Conservation (phyloP, 2,113 vertebrate genomes). For the Panthera uncia region DNA sequence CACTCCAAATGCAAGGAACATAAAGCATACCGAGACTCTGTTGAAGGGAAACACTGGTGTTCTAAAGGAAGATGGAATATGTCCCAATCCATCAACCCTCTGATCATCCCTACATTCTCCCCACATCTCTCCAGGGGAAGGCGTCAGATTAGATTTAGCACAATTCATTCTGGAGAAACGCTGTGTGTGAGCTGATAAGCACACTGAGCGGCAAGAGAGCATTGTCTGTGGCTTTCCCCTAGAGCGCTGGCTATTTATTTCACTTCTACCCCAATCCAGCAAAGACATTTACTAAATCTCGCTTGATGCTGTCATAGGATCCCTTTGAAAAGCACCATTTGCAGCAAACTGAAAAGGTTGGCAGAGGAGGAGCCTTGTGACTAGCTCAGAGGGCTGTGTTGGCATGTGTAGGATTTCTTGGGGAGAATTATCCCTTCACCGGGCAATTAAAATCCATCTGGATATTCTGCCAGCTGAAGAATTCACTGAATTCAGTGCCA, state of each 20-base stretch:
- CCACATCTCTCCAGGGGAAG: constrained; percentile 62
- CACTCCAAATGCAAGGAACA: neutral
- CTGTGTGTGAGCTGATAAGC: constrained; percentile 71
- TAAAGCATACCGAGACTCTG: neutral
- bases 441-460: constrained; percentile 37
- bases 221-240: constrained; percentile 47
- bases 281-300: constrained; percentile 73
- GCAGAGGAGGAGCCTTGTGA: constrained; percentile 37
- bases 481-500: neutral
- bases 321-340: constrained; percentile 31
- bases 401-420: constrained; percentile 50
- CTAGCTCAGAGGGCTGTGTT: neutral
- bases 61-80: constrained; percentile 61
- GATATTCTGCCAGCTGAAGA: constrained; percentile 32
- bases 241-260: constrained; percentile 67
- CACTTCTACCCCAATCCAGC: constrained; percentile 41
- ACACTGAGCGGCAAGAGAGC: neutral
- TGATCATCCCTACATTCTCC: constrained; percentile 60
- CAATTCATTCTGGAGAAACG: constrained; percentile 58
- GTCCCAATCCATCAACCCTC: constrained; percentile 66
- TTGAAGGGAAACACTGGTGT: constrained; percentile 27
- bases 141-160: constrained; percentile 69
- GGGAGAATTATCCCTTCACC: constrained; percentile 46
- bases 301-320: constrained; percentile 50
- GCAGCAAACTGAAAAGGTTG: constrained; percentile 48